A percentile compares a stretch with the other conserved stretches of the same genome.
These are phyloP conservation scores for Pteronura brasiliensis DNA, from an alignment of 2,113 vertebrate species.

Conservation along the genomic window DNA sequence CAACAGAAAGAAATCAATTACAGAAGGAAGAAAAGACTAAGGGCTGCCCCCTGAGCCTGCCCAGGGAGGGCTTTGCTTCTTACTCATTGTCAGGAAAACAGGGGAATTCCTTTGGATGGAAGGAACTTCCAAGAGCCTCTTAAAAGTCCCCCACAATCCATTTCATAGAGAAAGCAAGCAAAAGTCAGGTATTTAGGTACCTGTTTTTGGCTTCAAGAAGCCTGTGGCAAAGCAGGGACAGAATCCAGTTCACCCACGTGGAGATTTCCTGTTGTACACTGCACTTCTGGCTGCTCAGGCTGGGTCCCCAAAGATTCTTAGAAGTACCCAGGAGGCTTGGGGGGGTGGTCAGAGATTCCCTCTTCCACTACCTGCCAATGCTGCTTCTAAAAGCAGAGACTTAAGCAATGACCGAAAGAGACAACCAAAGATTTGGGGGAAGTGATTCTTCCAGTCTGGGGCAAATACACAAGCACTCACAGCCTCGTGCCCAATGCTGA, in stretches of 20 bases:
- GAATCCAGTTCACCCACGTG: too few relatives aligned
- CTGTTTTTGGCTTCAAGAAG: neutral
- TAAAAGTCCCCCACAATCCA: neutral
- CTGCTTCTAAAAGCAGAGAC: neutral
- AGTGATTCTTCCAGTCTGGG: neutral
- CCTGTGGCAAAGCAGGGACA: neutral
- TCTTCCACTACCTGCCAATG: neutral
- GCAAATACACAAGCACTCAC: neutral
- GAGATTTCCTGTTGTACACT: neutral
- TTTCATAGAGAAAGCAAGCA: neutral
- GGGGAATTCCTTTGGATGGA: neutral
- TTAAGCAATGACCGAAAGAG: neutral
- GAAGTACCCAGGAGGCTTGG: neutral
- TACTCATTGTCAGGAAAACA: neutral
- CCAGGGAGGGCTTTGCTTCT: neutral
- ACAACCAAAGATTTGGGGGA: neutral
- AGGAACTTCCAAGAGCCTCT: neutral
- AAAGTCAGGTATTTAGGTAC: neutral
- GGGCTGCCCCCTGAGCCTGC: neutral
- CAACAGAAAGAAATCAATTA: neutral
- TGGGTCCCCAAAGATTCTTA: neutral
- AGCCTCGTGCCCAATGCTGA: rapidly evolving
- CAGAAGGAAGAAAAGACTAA: neutral
- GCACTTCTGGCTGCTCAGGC: too few relatives aligned
- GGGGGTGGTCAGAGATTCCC: neutral